Base-by-base conservation (phyloP, 2,888 invertebrate genomes). In the Pseudolycoriella hygida region DNA sequence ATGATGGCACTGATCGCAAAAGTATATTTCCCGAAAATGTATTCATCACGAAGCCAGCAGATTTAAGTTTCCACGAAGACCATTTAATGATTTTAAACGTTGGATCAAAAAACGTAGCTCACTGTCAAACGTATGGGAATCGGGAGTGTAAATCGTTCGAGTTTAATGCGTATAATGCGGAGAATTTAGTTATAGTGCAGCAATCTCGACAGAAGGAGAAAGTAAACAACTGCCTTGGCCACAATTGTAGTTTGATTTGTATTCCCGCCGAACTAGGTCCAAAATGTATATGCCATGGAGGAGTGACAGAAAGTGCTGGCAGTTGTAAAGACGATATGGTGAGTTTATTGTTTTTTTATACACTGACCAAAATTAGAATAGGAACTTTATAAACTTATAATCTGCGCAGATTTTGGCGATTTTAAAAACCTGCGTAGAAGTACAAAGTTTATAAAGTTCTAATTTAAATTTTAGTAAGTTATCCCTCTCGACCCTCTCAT, bases 51-150 rank as follows among this genome's bases (percentile, higher is more conserved):
- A 68, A 72, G 31, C 80, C 86, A 0, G 70, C 73, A 39, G 76
- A 76, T 0, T 59, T 89, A 17, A 74, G 73, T 4, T 67, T 87
- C 39, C 82, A 79, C 58, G 86, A 86, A 57, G 80, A 84, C 59
- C 68, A 77, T 50, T 64, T 89, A 1, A 90, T 81, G 61, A 86
- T 81, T 69, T 60, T 77, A 1, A 70, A 68, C 3, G 65, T 67
- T 1, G 69, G 70, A 42, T 61, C 70, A 1, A 71, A 70, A 40
- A 68, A 69, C 17, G 64, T 81, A 25, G 67, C 67, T 15, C 76
- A 73, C 46, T 82, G 77, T 54, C 62, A 64, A n/a, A 60, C 77
- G 31, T 74, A 67, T 50, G 76, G 71, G 0, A 50, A 59, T 5
- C 64, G 60, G 25, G 54, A 53, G 2, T 80, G 80, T 54, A 57